Base-by-base conservation (phyloP, 2,113 vertebrate genomes). In the Ptychochromis oligacanthus region DNA sequence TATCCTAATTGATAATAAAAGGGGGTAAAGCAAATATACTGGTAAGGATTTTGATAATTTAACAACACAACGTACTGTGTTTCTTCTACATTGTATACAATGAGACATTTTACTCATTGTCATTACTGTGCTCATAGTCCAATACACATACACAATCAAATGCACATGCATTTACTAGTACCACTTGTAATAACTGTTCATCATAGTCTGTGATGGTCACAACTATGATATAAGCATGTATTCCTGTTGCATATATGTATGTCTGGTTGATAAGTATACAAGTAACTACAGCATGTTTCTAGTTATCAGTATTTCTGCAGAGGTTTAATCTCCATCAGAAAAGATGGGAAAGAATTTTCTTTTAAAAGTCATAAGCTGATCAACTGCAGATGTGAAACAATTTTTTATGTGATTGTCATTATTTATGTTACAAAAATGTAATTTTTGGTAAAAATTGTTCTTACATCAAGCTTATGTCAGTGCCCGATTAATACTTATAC, bases 1-100 rank as follows among this genome's bases (percentile, higher is more conserved):
- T 82, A 83, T 91, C 61, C 88, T 94, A 94, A 95, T 94, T 93
- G 84, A 83, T 38, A 88, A 83, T 67, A 65, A 58, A 89, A 34
- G 31, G n/a, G 4, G 34, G 12, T 61, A 61, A 83, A 84, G 82
- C 65, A 26, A 20, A 10, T 54, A 76, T 79, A 34, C 57, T 83
- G 65, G 75, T 84, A 78, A 78, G 18, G 72, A 86, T 28, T 89
- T 87, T 82, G 81, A 72, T 77, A 36, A 82, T 86, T 90, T 89
- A 88, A 88, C 79, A 88, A 77, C 34, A 72, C 11, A 54, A 36
- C 6, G 36, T 76, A 83, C 67, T 77, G 49, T 83, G 72, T 87
- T 80, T 87, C 28, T 31, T 31, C 28, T 31, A 31, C 28, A 31
- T 31, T 31, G 3, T 31, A 31, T 4, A 31, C 28, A 31, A 31